These are phyloP conservation scores for Onychomys arenicola DNA, from an alignment of 2,797 vertebrate genomes.

Conservation along the genomic window DNA sequence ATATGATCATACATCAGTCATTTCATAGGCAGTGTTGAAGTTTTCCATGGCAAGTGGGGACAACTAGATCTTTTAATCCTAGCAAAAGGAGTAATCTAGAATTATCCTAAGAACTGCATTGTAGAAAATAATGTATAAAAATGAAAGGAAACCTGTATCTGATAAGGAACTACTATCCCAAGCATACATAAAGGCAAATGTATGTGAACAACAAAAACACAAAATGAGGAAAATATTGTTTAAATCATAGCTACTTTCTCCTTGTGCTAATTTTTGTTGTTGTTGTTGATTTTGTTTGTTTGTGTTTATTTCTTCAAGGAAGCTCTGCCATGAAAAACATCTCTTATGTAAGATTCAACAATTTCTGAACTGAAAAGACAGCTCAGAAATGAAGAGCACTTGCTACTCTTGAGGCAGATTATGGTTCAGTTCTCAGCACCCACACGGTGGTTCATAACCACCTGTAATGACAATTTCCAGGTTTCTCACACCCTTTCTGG, in stretches of 20 bases:
- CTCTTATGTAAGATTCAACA: background rate
- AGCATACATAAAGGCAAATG: background rate
- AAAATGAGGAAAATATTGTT: background rate
- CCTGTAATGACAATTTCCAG: background rate
- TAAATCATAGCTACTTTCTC: background rate
- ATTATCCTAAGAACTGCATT: background rate
- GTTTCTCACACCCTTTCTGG: background rate
- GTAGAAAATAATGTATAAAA: background rate
- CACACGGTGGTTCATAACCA: too few species aligned
- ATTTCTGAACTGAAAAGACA: background rate
- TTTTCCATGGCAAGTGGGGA: background rate
- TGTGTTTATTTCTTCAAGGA: background rate
- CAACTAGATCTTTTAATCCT: background rate
- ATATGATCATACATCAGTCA: background rate
- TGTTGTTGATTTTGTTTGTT: background rate
- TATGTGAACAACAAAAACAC: background rate
- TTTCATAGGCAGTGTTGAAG: background rate
- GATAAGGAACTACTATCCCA: background rate
- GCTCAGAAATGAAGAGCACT: background rate
- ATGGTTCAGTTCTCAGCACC: background rate
- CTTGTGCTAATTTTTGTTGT: background rate
- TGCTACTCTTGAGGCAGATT: background rate
- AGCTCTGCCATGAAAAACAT: background rate
- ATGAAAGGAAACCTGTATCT: background rate
- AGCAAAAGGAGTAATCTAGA: background rate